A percentile compares a stretch with the other conserved stretches of the same genome.
Evolutionary conservation across 2,113 vertebrate species (phyloP).

Genomic region (Peromyscus maniculatus): DNA sequence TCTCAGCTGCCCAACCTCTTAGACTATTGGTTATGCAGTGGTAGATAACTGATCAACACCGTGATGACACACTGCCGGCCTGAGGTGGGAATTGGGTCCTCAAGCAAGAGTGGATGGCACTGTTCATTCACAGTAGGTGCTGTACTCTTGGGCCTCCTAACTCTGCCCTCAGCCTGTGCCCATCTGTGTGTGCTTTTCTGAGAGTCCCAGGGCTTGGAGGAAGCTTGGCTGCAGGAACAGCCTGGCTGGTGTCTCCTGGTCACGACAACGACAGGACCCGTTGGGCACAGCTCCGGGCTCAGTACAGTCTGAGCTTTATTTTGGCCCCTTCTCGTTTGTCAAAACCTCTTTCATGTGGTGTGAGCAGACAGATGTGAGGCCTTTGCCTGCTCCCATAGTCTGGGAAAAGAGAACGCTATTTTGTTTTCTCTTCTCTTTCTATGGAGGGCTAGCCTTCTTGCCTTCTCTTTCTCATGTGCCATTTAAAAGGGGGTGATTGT

Average conservation of each 20-base stretch:
- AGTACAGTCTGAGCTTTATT: constrained; percentile 85
- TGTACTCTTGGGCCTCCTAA: not conserved
- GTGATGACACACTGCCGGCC: not conserved
- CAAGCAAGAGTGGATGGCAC: not conserved
- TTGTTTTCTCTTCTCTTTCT: constrained; percentile 80
- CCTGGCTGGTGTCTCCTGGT: constrained; percentile 80
- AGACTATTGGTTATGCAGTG: not conserved
- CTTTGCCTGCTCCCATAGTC: constrained; percentile 85
- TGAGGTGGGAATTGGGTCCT: not conserved
- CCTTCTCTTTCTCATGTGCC: constrained; percentile 51
- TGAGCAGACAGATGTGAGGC: constrained; percentile 88
- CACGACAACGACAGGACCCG: constrained; percentile 35
- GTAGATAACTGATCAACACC: not conserved
- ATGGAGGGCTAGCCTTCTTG: not conserved
- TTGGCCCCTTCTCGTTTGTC: constrained; percentile 83
- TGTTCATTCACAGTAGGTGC: not conserved
- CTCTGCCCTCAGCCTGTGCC: not conserved
- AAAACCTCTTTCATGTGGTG: constrained; percentile 87
- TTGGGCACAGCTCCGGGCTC: constrained; percentile 78
- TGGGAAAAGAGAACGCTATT: constrained; percentile 84
- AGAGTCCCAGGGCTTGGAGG: not conserved
- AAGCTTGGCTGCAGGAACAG: constrained; percentile 77
- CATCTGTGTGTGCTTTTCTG: not conserved
- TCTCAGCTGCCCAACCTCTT: not conserved
- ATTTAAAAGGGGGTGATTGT: constrained; percentile 73